These are phyloP conservation scores for Cheilosia soror DNA, from an alignment of 2,888 invertebrate species.

Conservation along the genomic window DNA sequence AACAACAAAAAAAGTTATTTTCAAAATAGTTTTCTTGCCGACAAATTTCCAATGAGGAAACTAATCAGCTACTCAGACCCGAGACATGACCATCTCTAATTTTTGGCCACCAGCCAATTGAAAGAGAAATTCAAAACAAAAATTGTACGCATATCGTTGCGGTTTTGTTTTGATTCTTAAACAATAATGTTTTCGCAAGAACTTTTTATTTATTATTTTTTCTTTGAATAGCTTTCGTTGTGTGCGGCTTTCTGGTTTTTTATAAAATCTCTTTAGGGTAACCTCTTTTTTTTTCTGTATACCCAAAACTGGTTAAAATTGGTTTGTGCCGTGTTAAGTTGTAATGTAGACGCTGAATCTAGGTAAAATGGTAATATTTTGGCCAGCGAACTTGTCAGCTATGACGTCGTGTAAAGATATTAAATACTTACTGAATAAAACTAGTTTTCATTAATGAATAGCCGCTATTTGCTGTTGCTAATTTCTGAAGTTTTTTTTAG, in stretches of 20 bases:
- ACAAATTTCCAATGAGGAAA: slow-evolving; percentile 24
- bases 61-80: background rate
- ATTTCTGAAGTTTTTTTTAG: background rate
- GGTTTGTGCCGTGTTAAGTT: background rate
- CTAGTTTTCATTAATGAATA: slow-evolving; percentile 5
- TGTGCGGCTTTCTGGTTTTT: background rate
- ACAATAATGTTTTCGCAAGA: slow-evolving; percentile 21
- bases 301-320: slow-evolving; percentile 15
- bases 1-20: background rate
- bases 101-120: slow-evolving; percentile 31
- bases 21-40: background rate
- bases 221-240: slow-evolving; percentile 11
- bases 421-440: background rate
- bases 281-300: background rate
- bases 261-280: background rate
- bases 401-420: background rate
- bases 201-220: background rate
- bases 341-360: background rate
- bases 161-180: slow-evolving; percentile 31
- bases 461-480: background rate
- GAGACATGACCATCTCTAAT: slow-evolving; percentile 13
- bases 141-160: slow-evolving; percentile 12
- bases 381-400: background rate
- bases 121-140: slow-evolving; percentile 49
- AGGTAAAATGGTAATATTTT: background rate